These are phyloP conservation scores for Montipora cactus DNA, from an alignment of 64 coral and sea anemone species.

Conservation along the genomic window DNA sequence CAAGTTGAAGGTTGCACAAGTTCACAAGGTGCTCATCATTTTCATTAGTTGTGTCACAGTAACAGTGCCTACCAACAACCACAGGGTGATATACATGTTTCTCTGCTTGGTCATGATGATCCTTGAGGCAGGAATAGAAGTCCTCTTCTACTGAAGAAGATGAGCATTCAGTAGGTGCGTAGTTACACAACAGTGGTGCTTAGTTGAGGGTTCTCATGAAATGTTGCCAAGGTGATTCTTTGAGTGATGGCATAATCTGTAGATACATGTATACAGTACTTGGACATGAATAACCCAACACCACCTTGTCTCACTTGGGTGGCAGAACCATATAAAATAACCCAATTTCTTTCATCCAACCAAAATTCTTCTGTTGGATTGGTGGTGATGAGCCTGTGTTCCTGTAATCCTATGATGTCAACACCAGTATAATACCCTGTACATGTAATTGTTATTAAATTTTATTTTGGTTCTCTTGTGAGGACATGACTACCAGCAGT, in stretches of 20 bases:
- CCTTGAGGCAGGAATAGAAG: too few species aligned
- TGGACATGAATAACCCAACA: constrained; percentile 27
- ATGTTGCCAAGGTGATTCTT: background rate
- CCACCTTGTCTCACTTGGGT: constrained; percentile 14
- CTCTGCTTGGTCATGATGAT: too few species aligned
- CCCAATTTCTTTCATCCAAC: constrained; percentile 2
- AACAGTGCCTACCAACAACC: too few species aligned
- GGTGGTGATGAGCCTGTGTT: background rate
- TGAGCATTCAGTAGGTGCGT: constrained; percentile 19
- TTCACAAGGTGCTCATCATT: too few species aligned
- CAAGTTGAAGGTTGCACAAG: too few species aligned
- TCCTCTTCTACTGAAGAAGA: background rate
- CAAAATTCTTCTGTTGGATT: background rate
- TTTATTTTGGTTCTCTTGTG: too few species aligned
- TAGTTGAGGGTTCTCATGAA: background rate
- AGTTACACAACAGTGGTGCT: background rate
- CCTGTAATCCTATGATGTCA: too few species aligned
- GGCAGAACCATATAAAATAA: background rate
- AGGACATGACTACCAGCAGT: too few species aligned
- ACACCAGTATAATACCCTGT: too few species aligned
- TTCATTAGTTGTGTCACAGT: too few species aligned
- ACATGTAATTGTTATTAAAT: too few species aligned
- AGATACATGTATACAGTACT: constrained; percentile 4
- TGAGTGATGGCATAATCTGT: background rate
- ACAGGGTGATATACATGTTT: too few species aligned